Evolutionary conservation across 2,888 invertebrate genomes (phyloP), one percentile per base, ranked within the genome.

Genomic region (Eristalinus sepulchralis): DNA sequence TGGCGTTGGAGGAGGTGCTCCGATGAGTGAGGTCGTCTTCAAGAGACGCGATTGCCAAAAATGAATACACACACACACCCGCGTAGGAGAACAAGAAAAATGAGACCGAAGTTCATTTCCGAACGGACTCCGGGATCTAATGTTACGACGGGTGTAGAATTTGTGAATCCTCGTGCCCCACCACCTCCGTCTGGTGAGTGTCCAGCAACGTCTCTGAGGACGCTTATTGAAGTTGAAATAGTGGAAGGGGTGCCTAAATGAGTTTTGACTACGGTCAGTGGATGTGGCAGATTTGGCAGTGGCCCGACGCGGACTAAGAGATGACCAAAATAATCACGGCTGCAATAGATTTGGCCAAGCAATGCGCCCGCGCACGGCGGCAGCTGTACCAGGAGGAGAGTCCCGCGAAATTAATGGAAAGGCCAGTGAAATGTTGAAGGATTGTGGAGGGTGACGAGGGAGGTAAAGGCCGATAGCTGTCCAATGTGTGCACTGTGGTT

Each of bases 141-240:
- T 84, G 80, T 80, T 84, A 63, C 80, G 57, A 63, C 55, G 47
- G 47, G 47, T 47, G 47, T n/a, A 47, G 47, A 8, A 47, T 47
- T 47, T 47, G 47, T 8, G 39, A 47, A 6, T 47, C 4, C n/a
- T n/a, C 22, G n/a, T 6, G 10, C 10, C 34, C n/a, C 31, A 33
- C 27, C 27, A 5, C 33, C 31, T 9, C 1, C 2, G 67, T 11
- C 33, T 39, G 17, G 36, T 22, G n/a, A n/a, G 8, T 27, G 20
- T 17, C 10, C 9, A 13, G 27, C 20, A 20, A 13, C 53, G 9
- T 24, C 20, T 36, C 71, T 39, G 10, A 57, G n/a, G 60, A 85
- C 62, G 68, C 10, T 72, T 72, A 80, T 81, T 85, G 67, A 81
- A 85, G 72, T 72, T 68, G 81, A 85, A 81, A 68, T 72, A 76